Evolutionary conservation across 2,797 vertebrate genomes (phyloP).

Genomic region (Holocentrus rufus): DNA sequence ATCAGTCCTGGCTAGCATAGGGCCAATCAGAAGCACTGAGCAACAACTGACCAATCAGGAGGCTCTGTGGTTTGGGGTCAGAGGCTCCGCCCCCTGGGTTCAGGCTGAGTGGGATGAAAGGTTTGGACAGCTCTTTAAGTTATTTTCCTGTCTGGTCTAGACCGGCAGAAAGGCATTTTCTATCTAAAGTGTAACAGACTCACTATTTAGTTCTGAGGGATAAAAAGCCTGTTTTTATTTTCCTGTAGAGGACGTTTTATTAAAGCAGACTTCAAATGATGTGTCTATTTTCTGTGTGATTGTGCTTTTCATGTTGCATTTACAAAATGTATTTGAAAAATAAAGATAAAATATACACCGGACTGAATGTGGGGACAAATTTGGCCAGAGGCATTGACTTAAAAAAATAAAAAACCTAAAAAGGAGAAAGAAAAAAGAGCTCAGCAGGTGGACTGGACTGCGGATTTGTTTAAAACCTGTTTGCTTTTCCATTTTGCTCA

Average conservation of each 20-base stretch:
- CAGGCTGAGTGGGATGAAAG: neutral
- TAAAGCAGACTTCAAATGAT: conserved; percentile 70
- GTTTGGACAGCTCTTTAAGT: conserved; percentile 20
- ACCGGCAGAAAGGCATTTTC: conserved; percentile 14
- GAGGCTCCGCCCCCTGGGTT: neutral
- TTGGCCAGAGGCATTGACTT: conserved; percentile 29
- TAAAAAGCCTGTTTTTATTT: conserved; percentile 69
- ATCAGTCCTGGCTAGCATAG: neutral
- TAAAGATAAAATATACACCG: conserved; percentile 55
- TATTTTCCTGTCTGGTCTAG: neutral
- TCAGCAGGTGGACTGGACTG: conserved; percentile 7
- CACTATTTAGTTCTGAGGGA: conserved; percentile 4
- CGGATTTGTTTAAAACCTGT: neutral
- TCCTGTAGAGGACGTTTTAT: conserved; percentile 71
- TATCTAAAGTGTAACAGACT: neutral
- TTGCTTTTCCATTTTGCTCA: conserved; percentile 35
- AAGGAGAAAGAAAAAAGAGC: conserved; percentile 18
- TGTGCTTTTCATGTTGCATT: conserved; percentile 82
- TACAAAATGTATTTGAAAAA: conserved; percentile 73
- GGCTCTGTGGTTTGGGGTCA: neutral
- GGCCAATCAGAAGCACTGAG: neutral
- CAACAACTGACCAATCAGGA: neutral
- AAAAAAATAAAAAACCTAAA: no score
- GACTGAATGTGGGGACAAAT: conserved; percentile 59
- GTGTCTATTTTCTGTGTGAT: conserved; percentile 79